phyloP scores from a whole-genome alignment of 2,888 invertebrate species.

The Cosmorhoe ocellata region DNA sequence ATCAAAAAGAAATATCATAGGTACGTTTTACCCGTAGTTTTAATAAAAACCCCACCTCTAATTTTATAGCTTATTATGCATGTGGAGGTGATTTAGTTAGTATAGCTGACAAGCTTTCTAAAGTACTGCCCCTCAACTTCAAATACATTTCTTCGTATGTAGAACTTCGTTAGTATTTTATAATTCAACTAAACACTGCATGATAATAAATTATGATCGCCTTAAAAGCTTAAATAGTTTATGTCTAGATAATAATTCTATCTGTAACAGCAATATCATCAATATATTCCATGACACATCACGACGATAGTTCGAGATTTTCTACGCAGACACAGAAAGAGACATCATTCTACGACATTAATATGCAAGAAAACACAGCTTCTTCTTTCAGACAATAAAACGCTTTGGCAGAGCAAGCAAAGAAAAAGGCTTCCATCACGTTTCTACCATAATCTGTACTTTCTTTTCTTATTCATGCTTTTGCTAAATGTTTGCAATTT shows the following conservation, averaged over 20 bases:
- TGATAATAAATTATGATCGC: background rate
- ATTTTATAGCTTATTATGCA: conserved; percentile 9
- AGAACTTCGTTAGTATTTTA: too few species aligned
- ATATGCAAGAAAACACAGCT: background rate
- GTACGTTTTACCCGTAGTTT: conserved; percentile 9
- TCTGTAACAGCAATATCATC: too few species aligned
- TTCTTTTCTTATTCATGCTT: conserved; percentile 48
- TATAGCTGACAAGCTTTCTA: conserved; percentile 1
- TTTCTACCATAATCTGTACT: background rate
- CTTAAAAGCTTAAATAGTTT: background rate
- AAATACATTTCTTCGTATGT: background rate
- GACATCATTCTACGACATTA: background rate
- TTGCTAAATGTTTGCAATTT: conserved; percentile 68
- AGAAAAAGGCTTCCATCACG: background rate
- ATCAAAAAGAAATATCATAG: conserved; percentile 26
- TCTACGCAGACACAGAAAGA: background rate
- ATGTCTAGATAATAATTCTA: too few species aligned
- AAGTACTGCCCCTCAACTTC: background rate
- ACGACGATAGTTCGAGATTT: too few species aligned
- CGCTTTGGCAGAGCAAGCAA: background rate
- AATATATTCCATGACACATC: too few species aligned
- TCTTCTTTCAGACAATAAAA: background rate
- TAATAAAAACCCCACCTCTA: conserved; percentile 8
- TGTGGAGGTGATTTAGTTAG: background rate
- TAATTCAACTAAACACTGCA: background rate